phyloP scores from a whole-genome alignment of 2,888 invertebrate species.

The Troides aeacus region DNA sequence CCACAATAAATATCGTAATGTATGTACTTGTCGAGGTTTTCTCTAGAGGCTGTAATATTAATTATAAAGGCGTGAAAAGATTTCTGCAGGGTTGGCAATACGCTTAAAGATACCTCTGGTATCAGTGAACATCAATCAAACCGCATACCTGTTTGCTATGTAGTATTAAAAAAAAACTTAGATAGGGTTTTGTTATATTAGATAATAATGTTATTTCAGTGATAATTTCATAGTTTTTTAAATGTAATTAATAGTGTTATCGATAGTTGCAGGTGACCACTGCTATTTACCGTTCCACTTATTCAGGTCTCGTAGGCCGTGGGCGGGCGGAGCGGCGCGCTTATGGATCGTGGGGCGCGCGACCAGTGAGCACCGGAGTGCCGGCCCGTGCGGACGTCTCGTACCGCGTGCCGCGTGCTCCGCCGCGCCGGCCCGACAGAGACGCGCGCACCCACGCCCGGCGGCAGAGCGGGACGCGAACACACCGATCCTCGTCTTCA shows the following conservation, averaged over 20 bases:
- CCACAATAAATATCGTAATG: no score
- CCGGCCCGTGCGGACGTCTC: conserved; percentile 68
- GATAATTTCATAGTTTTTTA: no score
- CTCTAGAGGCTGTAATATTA: no score
- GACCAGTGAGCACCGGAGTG: conserved; percentile 68
- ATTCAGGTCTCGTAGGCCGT: conserved; percentile 55
- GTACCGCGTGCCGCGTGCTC: conserved; percentile 35
- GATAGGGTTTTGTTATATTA: no score
- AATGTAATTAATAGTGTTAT: not conserved
- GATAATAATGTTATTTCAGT: no score
- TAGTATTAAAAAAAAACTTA: no score
- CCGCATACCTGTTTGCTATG: no score
- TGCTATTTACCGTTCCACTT: conserved; percentile 73
- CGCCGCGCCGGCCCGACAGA: conserved; percentile 45
- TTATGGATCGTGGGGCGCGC: conserved; percentile 69
- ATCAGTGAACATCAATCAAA: no score
- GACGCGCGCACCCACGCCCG: conserved; percentile 52
- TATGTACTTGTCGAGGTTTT: no score
- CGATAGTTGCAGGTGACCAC: conserved; percentile 59
- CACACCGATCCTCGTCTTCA: conserved; percentile 61
- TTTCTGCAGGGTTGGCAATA: no score
- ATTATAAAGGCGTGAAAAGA: no score
- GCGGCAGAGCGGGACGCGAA: conserved; percentile 57
- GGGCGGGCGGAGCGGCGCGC: conserved; percentile 58
- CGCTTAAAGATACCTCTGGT: no score